A percentile compares a stretch with the other conserved stretches of the same genome.
Evolutionary conservation across 2,113 vertebrate genomes (phyloP).

Genomic region (Sylvilagus bachmani): DNA sequence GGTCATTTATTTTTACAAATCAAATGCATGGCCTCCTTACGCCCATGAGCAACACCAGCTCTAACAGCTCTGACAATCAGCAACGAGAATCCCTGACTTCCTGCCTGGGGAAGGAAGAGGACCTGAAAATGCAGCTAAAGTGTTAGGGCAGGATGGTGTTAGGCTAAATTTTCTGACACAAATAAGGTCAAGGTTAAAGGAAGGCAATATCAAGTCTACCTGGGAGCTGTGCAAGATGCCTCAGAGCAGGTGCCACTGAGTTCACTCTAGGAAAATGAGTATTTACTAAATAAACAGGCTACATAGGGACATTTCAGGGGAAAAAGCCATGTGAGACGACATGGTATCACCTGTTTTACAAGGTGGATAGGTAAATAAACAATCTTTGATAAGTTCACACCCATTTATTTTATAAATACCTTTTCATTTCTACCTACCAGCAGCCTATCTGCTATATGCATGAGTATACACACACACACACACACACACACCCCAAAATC

Average conservation of each 20-base stretch:
- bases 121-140: neutral
- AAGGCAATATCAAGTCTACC: neutral
- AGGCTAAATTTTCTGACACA: constrained; percentile 18
- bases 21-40: neutral
- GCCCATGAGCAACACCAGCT: neutral
- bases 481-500: neutral
- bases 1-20: neutral
- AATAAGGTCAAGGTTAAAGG: neutral
- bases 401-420: constrained; percentile 43
- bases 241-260: neutral
- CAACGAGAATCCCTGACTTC: neutral
- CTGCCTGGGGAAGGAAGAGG: neutral
- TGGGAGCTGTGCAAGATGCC: neutral
- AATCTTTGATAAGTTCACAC: neutral
- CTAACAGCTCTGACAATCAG: neutral
- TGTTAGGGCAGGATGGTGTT: neutral
- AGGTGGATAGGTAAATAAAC: constrained; percentile 9
- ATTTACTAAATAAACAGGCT: constrained; percentile 32
- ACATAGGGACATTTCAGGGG: constrained; percentile 32
- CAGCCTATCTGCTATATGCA: neutral
- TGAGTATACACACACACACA: fast-evolving
- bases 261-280: constrained; percentile 31
- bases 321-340: constrained; percentile 53
- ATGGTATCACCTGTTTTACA: constrained; percentile 1
- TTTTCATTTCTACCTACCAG: constrained; percentile 36